phyloP scores from a whole-genome alignment of 2,113 vertebrate genomes.

The Amia ocellicauda region DNA sequence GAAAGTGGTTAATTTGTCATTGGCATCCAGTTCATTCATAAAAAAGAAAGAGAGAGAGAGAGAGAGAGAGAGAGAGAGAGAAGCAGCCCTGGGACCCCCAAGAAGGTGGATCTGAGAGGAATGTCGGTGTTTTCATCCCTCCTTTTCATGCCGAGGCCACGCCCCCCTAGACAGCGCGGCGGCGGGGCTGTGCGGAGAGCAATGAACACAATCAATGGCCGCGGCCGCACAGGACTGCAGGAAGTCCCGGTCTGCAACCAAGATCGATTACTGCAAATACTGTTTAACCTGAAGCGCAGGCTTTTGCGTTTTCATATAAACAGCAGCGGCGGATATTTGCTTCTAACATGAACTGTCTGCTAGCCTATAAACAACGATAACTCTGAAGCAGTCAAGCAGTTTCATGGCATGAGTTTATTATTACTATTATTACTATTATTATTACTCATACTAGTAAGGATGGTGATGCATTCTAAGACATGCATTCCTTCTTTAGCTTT shows the following conservation, averaged over 20 bases:
- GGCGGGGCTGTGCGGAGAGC: constrained; percentile 62
- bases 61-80: too few species aligned
- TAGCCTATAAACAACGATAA: neutral
- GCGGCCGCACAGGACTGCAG: constrained; percentile 57
- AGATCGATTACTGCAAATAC: constrained; percentile 55
- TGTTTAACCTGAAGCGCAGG: neutral
- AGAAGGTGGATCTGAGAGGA: constrained; percentile 32
- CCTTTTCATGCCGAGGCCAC: constrained; percentile 39
- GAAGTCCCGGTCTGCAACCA: constrained; percentile 52
- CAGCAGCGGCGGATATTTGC: constrained; percentile 1
- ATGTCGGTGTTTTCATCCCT: constrained; percentile 30
- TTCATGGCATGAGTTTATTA: neutral
- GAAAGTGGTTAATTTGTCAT: constrained; percentile 53
- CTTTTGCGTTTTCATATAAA: constrained; percentile 3
- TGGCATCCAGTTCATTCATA: constrained; percentile 64
- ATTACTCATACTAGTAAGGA: neutral
- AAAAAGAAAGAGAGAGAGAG: too few species aligned
- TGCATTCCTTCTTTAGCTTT: neutral
- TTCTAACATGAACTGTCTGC: constrained; percentile 11
- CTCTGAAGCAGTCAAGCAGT: neutral
- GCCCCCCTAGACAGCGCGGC: constrained; percentile 74
- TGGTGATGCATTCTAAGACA: neutral
- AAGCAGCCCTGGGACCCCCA: constrained; percentile 46
- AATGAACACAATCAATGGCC: constrained; percentile 65
- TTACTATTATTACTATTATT: neutral